Evolutionary conservation across 2,888 invertebrate genomes (phyloP), one percentile per base, ranked within the genome.

Genomic region (Dichetophora obliterata): DNA sequence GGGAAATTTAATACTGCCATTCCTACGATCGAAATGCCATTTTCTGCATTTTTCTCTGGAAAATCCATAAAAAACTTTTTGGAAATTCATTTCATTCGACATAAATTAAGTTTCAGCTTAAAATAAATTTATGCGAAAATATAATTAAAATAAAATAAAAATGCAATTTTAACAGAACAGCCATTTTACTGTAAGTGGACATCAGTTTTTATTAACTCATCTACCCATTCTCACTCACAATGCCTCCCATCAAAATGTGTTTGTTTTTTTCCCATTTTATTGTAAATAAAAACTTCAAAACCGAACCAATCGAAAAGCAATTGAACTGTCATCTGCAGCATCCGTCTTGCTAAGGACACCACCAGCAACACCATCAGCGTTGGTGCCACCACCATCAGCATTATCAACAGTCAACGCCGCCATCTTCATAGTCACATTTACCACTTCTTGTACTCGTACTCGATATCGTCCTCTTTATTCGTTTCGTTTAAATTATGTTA

Each of bases 401-500:
- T 43, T 14, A 14, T 14, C 43, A 43, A n/a, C n/a, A n/a, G n/a
- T n/a, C n/a, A n/a, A n/a, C n/a, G n/a, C 14, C 43, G 43, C 43
- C 43, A 43, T 11, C 43, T 43, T 43, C 43, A 43, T 14, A 14
- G 43, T 43, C 43, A 43, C 43, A 11, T 11, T 43, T 43, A 54
- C 54, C 54, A 54, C 54, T 54, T 9, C n/a, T 22, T 54, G 54
- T 54, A 19, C 22, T 54, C 22, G 22, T 54, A 19, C 22, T 54
- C 22, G 22, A 19, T 54, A 8, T 72, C 27, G 19, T 59, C 24
- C 57, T n/a, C n/a, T 43, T 61, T 48, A 16, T 61, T n/a, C 50
- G 24, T 48, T 73, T 73, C 50, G 24, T 48, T 73, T 73, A 63
- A 73, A 73, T 73, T 63, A 73, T 73, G 72, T 73, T 63, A 48